Percentiles rank a stretch among this genome's conserved stretches.
phyloP scores from a whole-genome alignment of 23 tunicate species.

The Styela clava region DNA sequence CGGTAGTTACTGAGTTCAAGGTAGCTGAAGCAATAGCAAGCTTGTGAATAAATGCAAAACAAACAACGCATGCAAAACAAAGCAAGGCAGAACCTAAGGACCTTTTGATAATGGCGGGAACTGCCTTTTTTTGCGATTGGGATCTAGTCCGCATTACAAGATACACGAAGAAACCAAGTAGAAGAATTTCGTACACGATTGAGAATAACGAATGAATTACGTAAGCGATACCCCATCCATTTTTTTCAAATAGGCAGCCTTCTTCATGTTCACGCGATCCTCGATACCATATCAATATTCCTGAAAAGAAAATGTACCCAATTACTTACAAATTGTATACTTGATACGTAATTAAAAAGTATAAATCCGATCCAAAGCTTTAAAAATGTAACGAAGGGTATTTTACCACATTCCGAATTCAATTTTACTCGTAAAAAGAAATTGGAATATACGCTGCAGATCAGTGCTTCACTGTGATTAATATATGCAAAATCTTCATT shows the following conservation, averaged over 20 bases:
- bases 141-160: not conserved
- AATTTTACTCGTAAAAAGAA: too few relatives aligned
- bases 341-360: too few relatives aligned
- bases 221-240: not conserved
- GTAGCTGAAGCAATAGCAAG: not conserved
- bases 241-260: not conserved
- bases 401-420: too few relatives aligned
- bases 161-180: not conserved
- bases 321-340: too few relatives aligned
- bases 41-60: not conserved
- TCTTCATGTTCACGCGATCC: not conserved
- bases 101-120: not conserved
- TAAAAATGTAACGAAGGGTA: too few relatives aligned
- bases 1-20: not conserved
- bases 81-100: not conserved
- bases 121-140: not conserved
- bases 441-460: too few relatives aligned
- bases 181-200: not conserved
- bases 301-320: conserved; percentile 7
- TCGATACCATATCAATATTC: not conserved
- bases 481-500: too few relatives aligned
- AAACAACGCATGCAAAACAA: not conserved
- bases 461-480: too few relatives aligned
- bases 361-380: too few relatives aligned
- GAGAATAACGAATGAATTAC: not conserved